Evolutionary conservation across 2,113 vertebrate genomes (phyloP).

Genomic region (Aptenodytes forsteri): DNA sequence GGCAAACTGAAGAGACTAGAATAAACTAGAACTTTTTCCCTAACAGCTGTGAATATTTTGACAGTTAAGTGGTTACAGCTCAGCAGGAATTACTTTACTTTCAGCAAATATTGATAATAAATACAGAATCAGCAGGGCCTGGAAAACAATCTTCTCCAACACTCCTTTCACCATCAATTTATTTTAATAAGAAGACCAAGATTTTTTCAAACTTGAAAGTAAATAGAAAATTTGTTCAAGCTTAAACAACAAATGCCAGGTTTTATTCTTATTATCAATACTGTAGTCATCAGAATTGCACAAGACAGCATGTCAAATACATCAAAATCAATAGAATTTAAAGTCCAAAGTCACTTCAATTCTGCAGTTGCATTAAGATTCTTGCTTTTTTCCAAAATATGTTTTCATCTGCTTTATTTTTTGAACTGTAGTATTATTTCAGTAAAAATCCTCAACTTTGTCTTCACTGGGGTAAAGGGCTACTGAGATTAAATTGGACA

Average conservation of each 20-base stretch:
- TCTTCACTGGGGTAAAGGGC: background rate
- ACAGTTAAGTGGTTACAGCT: background rate
- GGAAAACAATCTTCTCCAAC: background rate
- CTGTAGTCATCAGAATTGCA: background rate
- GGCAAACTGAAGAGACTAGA: background rate
- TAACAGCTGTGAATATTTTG: conserved; percentile 3
- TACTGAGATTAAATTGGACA: background rate
- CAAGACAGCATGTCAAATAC: background rate
- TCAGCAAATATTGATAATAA: conserved; percentile 44
- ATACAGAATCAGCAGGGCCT: background rate
- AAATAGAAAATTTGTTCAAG: background rate
- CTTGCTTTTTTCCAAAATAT: background rate
- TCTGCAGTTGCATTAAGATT: background rate
- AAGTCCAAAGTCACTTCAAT: background rate
- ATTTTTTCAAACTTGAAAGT: background rate
- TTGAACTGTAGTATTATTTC: background rate
- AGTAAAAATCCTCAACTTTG: background rate
- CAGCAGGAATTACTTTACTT: background rate
- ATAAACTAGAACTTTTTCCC: background rate
- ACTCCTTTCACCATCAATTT: background rate
- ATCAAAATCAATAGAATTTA: background rate
- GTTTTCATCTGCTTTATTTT: background rate
- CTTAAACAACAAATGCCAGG: background rate
- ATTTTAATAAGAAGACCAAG: background rate
- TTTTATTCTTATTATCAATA: background rate